Evolutionary conservation across 2,888 invertebrate genomes (phyloP).

Genomic region (Tinea pellionella): DNA sequence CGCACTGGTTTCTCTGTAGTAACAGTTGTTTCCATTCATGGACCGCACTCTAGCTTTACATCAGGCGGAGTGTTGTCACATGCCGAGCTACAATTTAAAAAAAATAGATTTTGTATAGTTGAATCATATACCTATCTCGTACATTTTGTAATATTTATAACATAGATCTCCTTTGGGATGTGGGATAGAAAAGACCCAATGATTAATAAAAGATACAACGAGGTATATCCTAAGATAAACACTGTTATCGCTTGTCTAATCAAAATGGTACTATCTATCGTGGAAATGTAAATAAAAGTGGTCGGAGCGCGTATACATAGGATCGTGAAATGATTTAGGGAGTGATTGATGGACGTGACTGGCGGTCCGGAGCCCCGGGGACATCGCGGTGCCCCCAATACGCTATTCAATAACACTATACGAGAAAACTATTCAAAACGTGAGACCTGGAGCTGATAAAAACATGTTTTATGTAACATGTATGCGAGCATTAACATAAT

Average conservation of each 20-base stretch:
- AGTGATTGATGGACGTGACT: conserved; percentile 42
- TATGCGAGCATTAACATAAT: background rate
- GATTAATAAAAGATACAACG: background rate
- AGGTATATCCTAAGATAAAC: background rate
- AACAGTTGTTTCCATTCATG: no score
- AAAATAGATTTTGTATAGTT: no score
- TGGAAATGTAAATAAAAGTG: conserved; percentile 3
- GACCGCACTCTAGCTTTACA: no score
- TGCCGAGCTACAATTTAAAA: no score
- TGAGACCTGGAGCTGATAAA: background rate
- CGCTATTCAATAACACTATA: conserved; percentile 7
- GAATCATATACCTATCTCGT: no score
- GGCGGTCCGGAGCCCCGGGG: conserved; percentile 21
- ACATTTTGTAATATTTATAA: background rate
- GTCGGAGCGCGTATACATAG: background rate
- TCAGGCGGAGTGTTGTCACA: no score
- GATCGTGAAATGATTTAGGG: conserved; percentile 27
- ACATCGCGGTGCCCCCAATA: conserved; percentile 15
- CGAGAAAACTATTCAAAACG: background rate
- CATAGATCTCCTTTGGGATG: background rate
- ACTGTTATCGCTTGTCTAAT: background rate
- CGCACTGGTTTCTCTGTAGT: no score
- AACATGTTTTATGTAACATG: background rate
- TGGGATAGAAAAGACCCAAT: background rate
- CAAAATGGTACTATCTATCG: conserved; percentile 4